Evolutionary conservation across 2,113 vertebrate genomes (phyloP), one percentile per base, ranked within the genome.

Genomic region (Pterocles orientalis): DNA sequence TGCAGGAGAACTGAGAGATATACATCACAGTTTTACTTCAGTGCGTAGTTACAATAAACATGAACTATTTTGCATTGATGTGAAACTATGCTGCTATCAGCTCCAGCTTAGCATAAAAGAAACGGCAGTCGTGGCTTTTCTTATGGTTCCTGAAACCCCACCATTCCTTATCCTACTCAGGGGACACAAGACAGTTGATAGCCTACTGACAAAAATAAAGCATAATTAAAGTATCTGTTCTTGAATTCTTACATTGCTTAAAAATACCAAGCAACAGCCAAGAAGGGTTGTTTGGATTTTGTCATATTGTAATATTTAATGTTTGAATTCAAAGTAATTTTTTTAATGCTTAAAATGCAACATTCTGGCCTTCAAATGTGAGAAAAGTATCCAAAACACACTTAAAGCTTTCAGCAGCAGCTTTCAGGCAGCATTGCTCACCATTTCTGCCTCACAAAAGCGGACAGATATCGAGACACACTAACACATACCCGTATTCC

Each of bases 401-500:
- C 24, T 64, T 86, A 39, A 88, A 50, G 36, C 10, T 28, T 70
- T 18, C 45, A 76, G 15, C 23, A 58, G 4, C 31, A 62, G 39
- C 43, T 76, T 73, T 62, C 62, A 72, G 50, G 12, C 45, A 92
- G 61, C 73, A 64, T 1, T 62, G 53, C 18, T 89, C 58, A 83
- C 31, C 7, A 18, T 10, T 78, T 65, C 53, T 86, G 61, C 34
- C 34, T 96, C 73, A 69, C 56, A 71, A 36, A 57, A 91, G 20
- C 0, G 62, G n/a, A 48, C 0, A 64, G 17, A 24, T 43, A 88
- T 3, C 2, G 8, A 41, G 20, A 88, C 26, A 78, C 16, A 50
- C 13, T 33, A 36, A 77, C 7, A 86, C 73, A 77, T 97, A 99
- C 99, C 99, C 92, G 99, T 99, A 97, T 99, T 99, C 96, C 99